phyloP scores from a whole-genome alignment of 1,140 invertebrate genomes.

The Caenorhabditis elegans region DNA sequence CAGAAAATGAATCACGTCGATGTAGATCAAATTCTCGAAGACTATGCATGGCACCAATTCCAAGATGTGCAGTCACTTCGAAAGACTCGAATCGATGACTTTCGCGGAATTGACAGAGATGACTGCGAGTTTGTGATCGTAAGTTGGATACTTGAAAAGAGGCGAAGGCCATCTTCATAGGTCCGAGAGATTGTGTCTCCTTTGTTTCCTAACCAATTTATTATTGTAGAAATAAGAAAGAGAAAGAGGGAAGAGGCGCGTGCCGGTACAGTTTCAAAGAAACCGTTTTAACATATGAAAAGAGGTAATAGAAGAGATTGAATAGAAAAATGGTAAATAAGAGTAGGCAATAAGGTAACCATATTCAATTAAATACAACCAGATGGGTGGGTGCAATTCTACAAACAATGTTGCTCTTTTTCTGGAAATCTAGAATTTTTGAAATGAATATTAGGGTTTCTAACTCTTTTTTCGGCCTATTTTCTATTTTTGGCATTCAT shows the following conservation, averaged over 20 bases:
- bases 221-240: constrained; percentile 14
- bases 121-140: constrained; percentile 64
- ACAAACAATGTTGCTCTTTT: too few species aligned
- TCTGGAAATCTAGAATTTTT: neutral
- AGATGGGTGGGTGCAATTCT: neutral
- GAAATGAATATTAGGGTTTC: too few species aligned
- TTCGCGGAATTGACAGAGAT: constrained; percentile 59
- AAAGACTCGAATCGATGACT: constrained; percentile 65
- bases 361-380: neutral
- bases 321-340: neutral
- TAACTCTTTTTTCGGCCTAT: too few species aligned
- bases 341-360: neutral
- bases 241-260: too few species aligned
- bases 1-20: constrained; percentile 62
- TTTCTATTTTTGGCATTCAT: too few species aligned
- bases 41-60: constrained; percentile 68
- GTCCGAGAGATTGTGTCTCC: constrained; percentile 22
- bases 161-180: constrained; percentile 25
- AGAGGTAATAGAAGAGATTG: constrained; percentile 20
- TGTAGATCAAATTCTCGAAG: constrained; percentile 67
- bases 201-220: neutral
- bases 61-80: constrained; percentile 65
- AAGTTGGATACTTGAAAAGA: constrained; percentile 44
- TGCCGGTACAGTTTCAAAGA: neutral
- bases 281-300: constrained; percentile 15